A percentile compares a stretch with the other conserved stretches of the same genome.
Conservation (phyloP, 2,113 vertebrate genomes). For the Salvelinus fontinalis region DNA sequence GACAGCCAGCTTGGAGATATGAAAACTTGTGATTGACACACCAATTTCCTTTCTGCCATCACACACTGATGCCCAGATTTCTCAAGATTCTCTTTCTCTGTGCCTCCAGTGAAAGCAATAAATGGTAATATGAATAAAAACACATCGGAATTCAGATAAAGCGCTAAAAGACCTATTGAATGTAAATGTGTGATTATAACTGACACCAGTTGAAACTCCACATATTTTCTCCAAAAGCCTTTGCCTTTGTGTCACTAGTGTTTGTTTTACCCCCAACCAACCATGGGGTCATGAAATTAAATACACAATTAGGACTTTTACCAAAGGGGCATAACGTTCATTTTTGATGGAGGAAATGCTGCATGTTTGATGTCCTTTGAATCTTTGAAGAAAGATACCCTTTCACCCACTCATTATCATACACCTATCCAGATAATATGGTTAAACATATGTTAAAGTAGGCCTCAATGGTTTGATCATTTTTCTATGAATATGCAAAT, state of each 20-base stretch:
- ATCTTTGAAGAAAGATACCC: not conserved
- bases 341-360: not conserved
- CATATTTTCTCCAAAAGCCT: constrained; percentile 2
- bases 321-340: not conserved
- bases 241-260: not conserved
- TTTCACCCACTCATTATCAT: not conserved
- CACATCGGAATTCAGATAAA: constrained; percentile 39
- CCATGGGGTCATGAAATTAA: not conserved
- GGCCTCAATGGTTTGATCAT: too few species aligned
- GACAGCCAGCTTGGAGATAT: constrained; percentile 58
- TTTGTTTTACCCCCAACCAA: not conserved
- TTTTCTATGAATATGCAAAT: too few species aligned
- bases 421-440: not conserved
- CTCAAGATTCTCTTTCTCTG: constrained; percentile 50
- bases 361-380: not conserved
- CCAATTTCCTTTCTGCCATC: constrained; percentile 63
- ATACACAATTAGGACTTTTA: not conserved
- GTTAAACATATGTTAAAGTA: too few species aligned
- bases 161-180: constrained; percentile 41
- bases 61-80: constrained; percentile 42
- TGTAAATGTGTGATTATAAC: constrained; percentile 51
- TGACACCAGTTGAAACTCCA: not conserved
- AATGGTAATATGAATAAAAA: constrained; percentile 51
- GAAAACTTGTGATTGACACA: constrained; percentile 62
- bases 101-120: constrained; percentile 49